A percentile compares a stretch with the other conserved stretches of the same genome.
phyloP scores from a whole-genome alignment of 1,140 invertebrate species.

The Drosophila navojoa region DNA sequence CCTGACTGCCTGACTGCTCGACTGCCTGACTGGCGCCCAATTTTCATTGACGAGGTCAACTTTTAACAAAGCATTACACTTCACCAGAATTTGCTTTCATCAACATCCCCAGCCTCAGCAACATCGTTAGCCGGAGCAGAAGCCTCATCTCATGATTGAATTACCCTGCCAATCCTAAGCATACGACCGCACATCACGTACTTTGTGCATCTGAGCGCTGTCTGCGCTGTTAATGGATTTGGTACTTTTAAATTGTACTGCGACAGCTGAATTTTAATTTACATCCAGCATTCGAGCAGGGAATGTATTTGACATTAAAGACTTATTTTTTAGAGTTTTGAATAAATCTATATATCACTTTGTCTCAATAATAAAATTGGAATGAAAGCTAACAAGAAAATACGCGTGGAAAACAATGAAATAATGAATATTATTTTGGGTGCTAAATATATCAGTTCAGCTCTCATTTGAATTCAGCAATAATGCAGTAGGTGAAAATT shows the following conservation, averaged over 20 bases:
- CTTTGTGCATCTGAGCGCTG: background rate
- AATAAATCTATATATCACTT: too few species aligned
- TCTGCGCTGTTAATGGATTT: conserved; percentile 1
- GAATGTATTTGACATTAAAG: background rate
- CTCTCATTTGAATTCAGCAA: too few species aligned
- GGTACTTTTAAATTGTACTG: background rate
- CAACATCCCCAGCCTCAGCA: conserved; percentile 7
- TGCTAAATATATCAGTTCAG: too few species aligned
- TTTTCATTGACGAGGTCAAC: conserved; percentile 75
- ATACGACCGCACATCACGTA: conserved; percentile 1
- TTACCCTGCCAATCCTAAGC: conserved; percentile 10
- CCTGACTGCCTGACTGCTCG: background rate
- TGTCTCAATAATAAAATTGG: too few species aligned
- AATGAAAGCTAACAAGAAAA: too few species aligned
- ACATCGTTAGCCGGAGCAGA: conserved; percentile 8
- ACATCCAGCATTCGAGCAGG: background rate
- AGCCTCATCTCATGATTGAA: conserved; percentile 18
- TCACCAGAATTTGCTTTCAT: conserved; percentile 26
- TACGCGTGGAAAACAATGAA: too few species aligned
- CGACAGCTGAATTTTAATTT: conserved; percentile 1
- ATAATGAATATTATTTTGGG: too few species aligned
- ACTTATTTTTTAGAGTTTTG: too few species aligned
- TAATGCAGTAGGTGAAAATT: too few species aligned
- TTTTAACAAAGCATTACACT: conserved; percentile 65
- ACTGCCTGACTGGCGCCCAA: conserved; percentile 35